A percentile compares a stretch with the other conserved stretches of the same genome.
Conservation (phyloP, 2,113 vertebrate genomes). For the Coturnix japonica region DNA sequence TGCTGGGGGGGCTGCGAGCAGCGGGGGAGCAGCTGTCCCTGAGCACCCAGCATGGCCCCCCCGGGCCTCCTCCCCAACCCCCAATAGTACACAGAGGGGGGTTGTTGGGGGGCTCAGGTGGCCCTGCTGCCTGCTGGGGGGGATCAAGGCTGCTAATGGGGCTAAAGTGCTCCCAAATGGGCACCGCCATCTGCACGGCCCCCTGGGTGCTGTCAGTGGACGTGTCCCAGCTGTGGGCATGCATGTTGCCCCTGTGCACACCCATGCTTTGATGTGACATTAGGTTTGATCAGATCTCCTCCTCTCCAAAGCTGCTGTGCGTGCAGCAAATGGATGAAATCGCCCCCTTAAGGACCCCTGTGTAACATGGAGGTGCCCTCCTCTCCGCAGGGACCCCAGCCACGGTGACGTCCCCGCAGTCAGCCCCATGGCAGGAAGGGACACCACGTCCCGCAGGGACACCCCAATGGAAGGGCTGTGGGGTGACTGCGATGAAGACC, state of each 20-base stretch:
- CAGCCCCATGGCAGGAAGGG: conserved; percentile 61
- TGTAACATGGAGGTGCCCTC: not conserved
- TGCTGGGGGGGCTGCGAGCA: not conserved
- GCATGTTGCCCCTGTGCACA: not conserved
- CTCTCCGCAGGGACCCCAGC: conserved; percentile 69
- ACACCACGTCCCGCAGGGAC: not conserved
- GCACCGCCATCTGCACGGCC: not conserved
- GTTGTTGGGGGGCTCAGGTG: conserved; percentile 31
- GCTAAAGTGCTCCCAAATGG: conserved; percentile 60
- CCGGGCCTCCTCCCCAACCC: not conserved
- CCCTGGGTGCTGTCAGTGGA: not conserved
- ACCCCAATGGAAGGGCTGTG: conserved; percentile 5
- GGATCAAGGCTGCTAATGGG: conserved; percentile 70
- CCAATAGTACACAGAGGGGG: too few species aligned
- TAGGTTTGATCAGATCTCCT: fast-evolving
- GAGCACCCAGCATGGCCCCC: not conserved
- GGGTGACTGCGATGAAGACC: conserved; percentile 31
- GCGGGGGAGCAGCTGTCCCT: not conserved
- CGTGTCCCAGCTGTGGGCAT: not conserved
- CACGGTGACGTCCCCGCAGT: conserved; percentile 28
- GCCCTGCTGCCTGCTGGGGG: not conserved
- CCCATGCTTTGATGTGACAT: not conserved
- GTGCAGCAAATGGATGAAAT: fast-evolving
- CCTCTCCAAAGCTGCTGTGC: not conserved
- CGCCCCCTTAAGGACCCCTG: fast-evolving